phyloP scores from a whole-genome alignment of 1,140 invertebrate species.

The Pseudomyrmex pallidus region DNA sequence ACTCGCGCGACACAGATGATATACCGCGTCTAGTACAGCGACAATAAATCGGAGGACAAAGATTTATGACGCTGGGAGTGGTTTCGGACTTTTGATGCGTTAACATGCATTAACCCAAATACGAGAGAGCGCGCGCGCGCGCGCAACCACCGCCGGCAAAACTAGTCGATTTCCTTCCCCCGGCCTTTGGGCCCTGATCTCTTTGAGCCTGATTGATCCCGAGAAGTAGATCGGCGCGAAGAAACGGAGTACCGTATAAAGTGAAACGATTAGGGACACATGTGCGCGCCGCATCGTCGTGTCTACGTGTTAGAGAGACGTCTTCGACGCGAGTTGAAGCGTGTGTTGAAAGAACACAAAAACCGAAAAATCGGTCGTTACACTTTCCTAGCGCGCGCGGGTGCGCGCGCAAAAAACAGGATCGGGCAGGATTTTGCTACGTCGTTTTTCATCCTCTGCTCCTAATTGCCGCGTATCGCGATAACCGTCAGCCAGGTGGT shows the following conservation, averaged over 20 bases:
- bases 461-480: constrained; percentile 43
- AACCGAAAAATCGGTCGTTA: constrained; percentile 38
- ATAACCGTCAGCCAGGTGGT: constrained; percentile 13
- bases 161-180: constrained; percentile 17
- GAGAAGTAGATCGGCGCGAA: constrained; percentile 21
- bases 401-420: constrained; percentile 23
- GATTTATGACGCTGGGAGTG: constrained; percentile 61
- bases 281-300: not conserved
- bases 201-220: constrained; percentile 58
- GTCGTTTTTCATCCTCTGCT: constrained; percentile 38
- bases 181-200: constrained; percentile 44
- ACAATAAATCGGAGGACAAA: constrained; percentile 46
- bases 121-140: constrained; percentile 7
- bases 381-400: not conserved
- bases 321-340: too few relatives aligned
- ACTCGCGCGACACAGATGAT: constrained; percentile 19
- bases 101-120: constrained; percentile 73
- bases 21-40: constrained; percentile 37
- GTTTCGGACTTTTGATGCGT: constrained; percentile 66
- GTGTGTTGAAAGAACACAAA: constrained; percentile 17
- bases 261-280: constrained; percentile 67
- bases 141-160: constrained; percentile 59
- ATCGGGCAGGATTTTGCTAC: constrained; percentile 25
- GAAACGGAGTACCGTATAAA: constrained; percentile 57
- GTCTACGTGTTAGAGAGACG: too few relatives aligned